Percentiles rank a stretch among this genome's conserved stretches.
Conservation (phyloP, 2,888 invertebrate genomes). For the Ptychoptera albimana region DNA sequence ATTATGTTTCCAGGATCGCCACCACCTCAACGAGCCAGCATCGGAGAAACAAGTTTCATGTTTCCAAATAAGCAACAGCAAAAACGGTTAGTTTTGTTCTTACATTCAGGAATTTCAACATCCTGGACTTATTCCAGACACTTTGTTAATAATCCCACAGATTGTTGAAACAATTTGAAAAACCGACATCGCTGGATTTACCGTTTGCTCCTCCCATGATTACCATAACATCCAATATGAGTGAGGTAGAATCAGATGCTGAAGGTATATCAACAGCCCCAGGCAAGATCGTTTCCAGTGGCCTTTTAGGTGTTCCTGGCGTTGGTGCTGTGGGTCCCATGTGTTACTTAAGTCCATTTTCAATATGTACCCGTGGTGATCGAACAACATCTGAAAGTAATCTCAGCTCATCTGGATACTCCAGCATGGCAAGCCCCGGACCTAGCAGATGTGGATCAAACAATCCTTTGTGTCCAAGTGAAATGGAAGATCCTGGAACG, state of each 20-base stretch:
- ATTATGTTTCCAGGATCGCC: slow-evolving; percentile 38
- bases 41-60: slow-evolving; percentile 26
- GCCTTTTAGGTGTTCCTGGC: slow-evolving; percentile 20
- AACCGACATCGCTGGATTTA: slow-evolving; percentile 41
- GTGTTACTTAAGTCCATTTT: slow-evolving; percentile 65
- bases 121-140: slow-evolving; percentile 19
- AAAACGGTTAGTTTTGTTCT: slow-evolving; percentile 19
- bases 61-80: slow-evolving; percentile 33
- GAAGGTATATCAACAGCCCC: slow-evolving; percentile 49
- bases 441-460: slow-evolving; percentile 68
- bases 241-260: slow-evolving; percentile 56
- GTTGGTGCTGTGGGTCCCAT: slow-evolving; percentile 34
- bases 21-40: slow-evolving; percentile 34
- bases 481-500: slow-evolving; percentile 56
- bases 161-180: slow-evolving; percentile 45
- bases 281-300: slow-evolving; percentile 32
- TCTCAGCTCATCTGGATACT: slow-evolving; percentile 69
- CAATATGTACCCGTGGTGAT: slow-evolving; percentile 53
- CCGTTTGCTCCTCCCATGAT: slow-evolving; percentile 50
- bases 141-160: slow-evolving; percentile 23
- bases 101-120: slow-evolving; percentile 8
- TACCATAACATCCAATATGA: slow-evolving; percentile 59
- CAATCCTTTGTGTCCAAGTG: slow-evolving; percentile 59
- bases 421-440: slow-evolving; percentile 72
- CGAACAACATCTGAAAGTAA: slow-evolving; percentile 70